These are phyloP conservation scores for Steinernema khuongi DNA, from an alignment of 1,140 invertebrate genomes.

Conservation along the genomic window DNA sequence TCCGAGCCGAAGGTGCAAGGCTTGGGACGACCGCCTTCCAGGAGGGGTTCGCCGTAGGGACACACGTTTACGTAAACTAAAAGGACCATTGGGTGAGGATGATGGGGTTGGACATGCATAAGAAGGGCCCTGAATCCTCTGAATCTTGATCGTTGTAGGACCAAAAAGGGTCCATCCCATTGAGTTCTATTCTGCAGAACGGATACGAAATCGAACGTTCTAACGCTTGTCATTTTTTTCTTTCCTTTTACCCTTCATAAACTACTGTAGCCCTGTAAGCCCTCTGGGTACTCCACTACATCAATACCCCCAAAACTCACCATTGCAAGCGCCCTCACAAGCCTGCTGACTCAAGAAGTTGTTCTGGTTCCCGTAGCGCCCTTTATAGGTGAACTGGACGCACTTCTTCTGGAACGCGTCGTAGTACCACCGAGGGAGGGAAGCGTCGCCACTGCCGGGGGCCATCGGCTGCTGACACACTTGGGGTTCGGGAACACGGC, in stretches of 20 bases:
- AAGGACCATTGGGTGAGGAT: slow-evolving; percentile 19
- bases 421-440: slow-evolving; percentile 43
- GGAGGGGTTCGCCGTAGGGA: slow-evolving; percentile 36
- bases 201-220: too few species aligned
- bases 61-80: slow-evolving; percentile 46
- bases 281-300: background rate
- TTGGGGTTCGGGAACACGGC: slow-evolving; percentile 33
- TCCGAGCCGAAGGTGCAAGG: slow-evolving; percentile 46
- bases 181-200: too few species aligned
- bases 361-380: slow-evolving; percentile 48
- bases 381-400: slow-evolving; percentile 40
- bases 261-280: too few species aligned
- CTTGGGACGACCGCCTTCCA: slow-evolving; percentile 32
- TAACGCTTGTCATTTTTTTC: too few species aligned
- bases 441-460: slow-evolving; percentile 35
- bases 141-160: too few species aligned
- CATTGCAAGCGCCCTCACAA: slow-evolving; percentile 41
- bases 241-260: too few species aligned
- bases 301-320: slow-evolving; percentile 23
- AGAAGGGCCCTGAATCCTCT: too few species aligned
- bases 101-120: background rate
- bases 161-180: too few species aligned
- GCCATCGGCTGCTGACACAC: slow-evolving; percentile 44
- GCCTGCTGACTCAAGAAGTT: slow-evolving; percentile 42
- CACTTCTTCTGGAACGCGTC: slow-evolving; percentile 33